Base-by-base conservation (phyloP, 2,113 vertebrate species). In the Toxostoma redivivum region DNA sequence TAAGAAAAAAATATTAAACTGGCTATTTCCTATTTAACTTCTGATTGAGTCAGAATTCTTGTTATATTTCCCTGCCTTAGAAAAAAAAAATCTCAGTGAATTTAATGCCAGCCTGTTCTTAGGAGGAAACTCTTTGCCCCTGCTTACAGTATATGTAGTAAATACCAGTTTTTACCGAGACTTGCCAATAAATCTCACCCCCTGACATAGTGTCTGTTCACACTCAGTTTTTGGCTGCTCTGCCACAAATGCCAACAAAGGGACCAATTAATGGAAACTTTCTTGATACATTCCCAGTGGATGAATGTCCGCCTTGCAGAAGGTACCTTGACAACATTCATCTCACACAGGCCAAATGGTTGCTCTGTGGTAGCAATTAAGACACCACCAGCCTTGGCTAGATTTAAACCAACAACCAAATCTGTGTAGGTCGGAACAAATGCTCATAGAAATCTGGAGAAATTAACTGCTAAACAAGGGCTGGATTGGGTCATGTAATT, bases 231-330 rank as follows among this genome's bases (percentile, higher is more conserved):
- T 95, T 97, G 93, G 96, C 94, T 5, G 86, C 93, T 86, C 82
- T 86, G 76, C 93, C 96, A 93, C 90, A 35, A 95, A 95, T 95
- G 85, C 93, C 94, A 97, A 97, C 96, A 97, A 97, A 96, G 96
- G 96, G 93, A 96, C 96, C 94, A 97, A 97, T 97, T 97, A 97
- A 96, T 92, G 95, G 88, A 96, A 97, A 97, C 96, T 97, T 97
- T 94, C 94, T 91, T 87, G 95, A 95, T 96, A 58, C 94, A 72
- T 96, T 96, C 96, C 96, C 96, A 97, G 95, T 94, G 92, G 96
- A 97, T 97, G 89, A 86, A 95, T 94, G 93, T 86, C 92, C 42
- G 96, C 96, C 86, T 97, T 95, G 96, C 96, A 97, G 96, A 97
- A 97, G 90, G 96, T 78, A 95, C 96, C 88, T 86, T 96, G 91